phyloP scores from a whole-genome alignment of 1,140 invertebrate genomes.

The Thaumatotibia leucotreta region DNA sequence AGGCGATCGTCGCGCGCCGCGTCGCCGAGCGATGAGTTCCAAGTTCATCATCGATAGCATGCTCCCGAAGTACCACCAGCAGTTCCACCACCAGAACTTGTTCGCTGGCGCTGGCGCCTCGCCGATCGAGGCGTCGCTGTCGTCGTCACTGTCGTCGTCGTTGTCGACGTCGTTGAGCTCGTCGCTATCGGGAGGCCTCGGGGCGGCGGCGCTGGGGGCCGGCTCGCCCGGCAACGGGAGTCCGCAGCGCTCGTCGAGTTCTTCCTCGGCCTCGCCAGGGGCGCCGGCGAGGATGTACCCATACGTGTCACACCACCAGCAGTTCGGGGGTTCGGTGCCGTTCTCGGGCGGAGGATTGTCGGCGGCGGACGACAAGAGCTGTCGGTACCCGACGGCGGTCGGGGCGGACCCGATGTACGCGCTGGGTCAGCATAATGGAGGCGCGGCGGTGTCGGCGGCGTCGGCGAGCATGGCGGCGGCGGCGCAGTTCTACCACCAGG shows the following conservation, averaged over 20 bases:
- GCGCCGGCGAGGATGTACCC: conserved; percentile 82
- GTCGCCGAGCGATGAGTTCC: conserved; percentile 90
- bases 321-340: conserved; percentile 74
- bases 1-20: conserved; percentile 73
- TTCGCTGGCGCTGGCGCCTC: conserved; percentile 76
- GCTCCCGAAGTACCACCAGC: conserved; percentile 92
- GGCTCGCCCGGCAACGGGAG: conserved; percentile 77
- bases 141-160: conserved; percentile 81
- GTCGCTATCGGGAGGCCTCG: conserved; percentile 81
- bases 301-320: conserved; percentile 80
- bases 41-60: conserved; percentile 98
- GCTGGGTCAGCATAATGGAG: conserved; percentile 85
- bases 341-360: conserved; percentile 74
- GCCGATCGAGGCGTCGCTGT: conserved; percentile 77
- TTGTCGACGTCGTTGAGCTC: conserved; percentile 78
- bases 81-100: conserved; percentile 74
- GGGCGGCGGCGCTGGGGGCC: conserved; percentile 65
- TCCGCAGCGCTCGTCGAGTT: conserved; percentile 67
- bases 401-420: conserved; percentile 87
- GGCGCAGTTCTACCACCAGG: conserved; percentile 92
- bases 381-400: conserved; percentile 83
- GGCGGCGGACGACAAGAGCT: conserved; percentile 86
- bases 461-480: conserved; percentile 87
- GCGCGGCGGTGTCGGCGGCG: conserved; percentile 82
- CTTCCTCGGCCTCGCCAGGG: conserved; percentile 70